These are phyloP conservation scores for Rapana venosa DNA, from an alignment of 2,888 invertebrate species.

Conservation along the genomic window DNA sequence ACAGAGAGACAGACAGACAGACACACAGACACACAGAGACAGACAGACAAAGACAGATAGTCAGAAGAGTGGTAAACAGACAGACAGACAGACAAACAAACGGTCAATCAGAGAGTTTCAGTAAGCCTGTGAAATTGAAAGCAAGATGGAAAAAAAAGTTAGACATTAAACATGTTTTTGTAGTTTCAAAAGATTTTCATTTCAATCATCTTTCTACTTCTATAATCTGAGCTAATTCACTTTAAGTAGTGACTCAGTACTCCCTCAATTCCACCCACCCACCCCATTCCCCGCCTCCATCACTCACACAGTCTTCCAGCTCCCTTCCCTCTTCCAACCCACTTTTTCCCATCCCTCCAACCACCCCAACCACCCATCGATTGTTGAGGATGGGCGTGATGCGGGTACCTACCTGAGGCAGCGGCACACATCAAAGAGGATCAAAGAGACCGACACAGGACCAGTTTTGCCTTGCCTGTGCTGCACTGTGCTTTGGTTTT, in stretches of 20 bases:
- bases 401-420: constrained; percentile 24
- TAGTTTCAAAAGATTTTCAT: too few relatives aligned
- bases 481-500: background rate
- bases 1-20: background rate
- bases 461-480: background rate
- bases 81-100: too few relatives aligned
- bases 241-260: too few relatives aligned
- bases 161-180: too few relatives aligned
- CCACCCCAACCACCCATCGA: background rate
- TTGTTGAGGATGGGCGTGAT: background rate
- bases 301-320: background rate
- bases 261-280: too few relatives aligned
- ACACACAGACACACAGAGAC: background rate
- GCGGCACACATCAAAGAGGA: constrained; percentile 27
- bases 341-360: background rate
- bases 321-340: background rate
- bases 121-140: too few relatives aligned
- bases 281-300: background rate
- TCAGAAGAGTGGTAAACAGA: too few relatives aligned
- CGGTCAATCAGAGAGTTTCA: too few relatives aligned
- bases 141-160: too few relatives aligned
- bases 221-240: too few relatives aligned
- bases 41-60: too few relatives aligned
- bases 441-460: background rate
- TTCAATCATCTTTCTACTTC: too few relatives aligned